A percentile compares a stretch with the other conserved stretches of the same genome.
phyloP scores from a whole-genome alignment of 2,888 invertebrate genomes.

The Troglohyphantes excavatus region DNA sequence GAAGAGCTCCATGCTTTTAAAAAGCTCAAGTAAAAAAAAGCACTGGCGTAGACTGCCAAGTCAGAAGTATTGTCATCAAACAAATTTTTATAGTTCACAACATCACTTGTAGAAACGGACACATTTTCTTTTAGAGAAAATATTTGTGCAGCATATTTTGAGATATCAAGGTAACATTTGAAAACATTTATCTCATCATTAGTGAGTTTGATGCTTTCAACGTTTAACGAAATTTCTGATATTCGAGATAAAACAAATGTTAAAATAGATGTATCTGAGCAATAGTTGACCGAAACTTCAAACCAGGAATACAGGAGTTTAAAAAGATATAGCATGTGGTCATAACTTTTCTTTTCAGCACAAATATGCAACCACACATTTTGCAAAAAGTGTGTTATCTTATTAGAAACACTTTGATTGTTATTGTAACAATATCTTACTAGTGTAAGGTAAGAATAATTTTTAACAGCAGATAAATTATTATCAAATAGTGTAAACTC shows the following conservation, averaged over 20 bases:
- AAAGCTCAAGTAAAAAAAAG: conserved; percentile 25
- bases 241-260: conserved; percentile 4
- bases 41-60: conserved; percentile 8
- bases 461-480: neutral
- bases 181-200: neutral
- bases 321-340: conserved; percentile 21
- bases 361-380: conserved; percentile 21
- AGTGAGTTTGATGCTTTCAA: neutral
- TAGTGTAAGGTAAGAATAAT: neutral
- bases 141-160: conserved; percentile 2
- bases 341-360: neutral
- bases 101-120: neutral
- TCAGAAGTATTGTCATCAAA: neutral
- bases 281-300: conserved; percentile 35
- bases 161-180: conserved; percentile 17
- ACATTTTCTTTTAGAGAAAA: conserved; percentile 26
- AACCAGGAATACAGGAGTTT: conserved; percentile 24
- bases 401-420: neutral
- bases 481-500: conserved; percentile 26
- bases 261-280: neutral
- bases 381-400: conserved; percentile 25
- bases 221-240: neutral
- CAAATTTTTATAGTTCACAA: neutral
- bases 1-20: neutral
- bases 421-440: conserved; percentile 2